Conservation (phyloP, 2,797 vertebrate species). For the Discoglossus pictus region DNA sequence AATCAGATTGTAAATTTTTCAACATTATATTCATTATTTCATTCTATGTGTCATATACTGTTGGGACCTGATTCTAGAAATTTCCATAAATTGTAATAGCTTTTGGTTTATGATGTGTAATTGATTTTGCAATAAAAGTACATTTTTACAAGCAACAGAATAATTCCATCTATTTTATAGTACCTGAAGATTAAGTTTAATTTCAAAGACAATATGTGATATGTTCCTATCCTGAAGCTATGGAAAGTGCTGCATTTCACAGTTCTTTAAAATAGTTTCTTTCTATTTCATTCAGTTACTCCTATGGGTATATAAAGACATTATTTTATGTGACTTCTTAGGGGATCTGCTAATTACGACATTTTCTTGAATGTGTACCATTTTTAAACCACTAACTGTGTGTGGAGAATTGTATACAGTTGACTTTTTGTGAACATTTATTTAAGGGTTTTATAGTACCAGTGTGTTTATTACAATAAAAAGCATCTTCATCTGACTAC, state of each 20-base stretch:
- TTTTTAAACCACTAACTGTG: no score
- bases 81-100: slow-evolving; percentile 8
- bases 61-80: slow-evolving; percentile 17
- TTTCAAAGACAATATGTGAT: not conserved
- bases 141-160: slow-evolving; percentile 11
- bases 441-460: no score
- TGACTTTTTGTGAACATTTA: no score
- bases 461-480: no score
- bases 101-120: slow-evolving; percentile 13
- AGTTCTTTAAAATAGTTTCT: slow-evolving; percentile 17
- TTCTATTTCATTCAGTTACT: slow-evolving; percentile 12
- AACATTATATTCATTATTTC: no score
- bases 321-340: no score
- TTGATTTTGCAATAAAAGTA: slow-evolving; percentile 19
- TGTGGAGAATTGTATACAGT: no score
- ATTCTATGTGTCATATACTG: no score
- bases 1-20: no score
- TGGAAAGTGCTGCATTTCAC: slow-evolving; percentile 16
- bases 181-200: slow-evolving; percentile 10
- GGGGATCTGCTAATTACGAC: no score
- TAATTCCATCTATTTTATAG: not conserved
- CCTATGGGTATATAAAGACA: slow-evolving; percentile 1
- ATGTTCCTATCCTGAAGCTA: not conserved
- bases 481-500: no score
- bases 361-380: no score